Percentiles rank a stretch among this genome's conserved stretches.
Evolutionary conservation across 2,113 vertebrate species (phyloP).

Genomic region (Chelonoidis abingdonii): DNA sequence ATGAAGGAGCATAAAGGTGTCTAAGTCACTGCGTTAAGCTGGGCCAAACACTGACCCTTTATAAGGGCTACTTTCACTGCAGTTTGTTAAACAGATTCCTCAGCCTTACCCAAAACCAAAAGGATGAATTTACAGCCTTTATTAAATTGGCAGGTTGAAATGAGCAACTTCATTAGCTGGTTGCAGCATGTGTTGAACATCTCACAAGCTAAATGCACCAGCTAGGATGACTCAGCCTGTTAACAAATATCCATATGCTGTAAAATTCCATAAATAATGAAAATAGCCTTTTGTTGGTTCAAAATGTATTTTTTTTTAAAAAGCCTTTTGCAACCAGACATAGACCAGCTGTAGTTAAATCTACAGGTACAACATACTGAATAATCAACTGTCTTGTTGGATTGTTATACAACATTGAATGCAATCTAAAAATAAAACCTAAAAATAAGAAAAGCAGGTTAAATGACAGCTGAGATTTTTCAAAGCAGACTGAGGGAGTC

Average conservation of each 20-base stretch:
- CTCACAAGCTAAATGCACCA: constrained; percentile 45
- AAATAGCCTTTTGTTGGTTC: neutral
- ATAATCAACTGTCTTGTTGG: constrained; percentile 37
- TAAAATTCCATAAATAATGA: constrained; percentile 49
- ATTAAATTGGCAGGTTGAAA: constrained; percentile 41
- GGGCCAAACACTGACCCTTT: neutral
- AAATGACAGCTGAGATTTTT: neutral
- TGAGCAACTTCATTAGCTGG: constrained; percentile 42
- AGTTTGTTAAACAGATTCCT: neutral
- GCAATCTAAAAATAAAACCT: constrained; percentile 40
- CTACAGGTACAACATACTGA: constrained; percentile 17
- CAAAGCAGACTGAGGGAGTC: neutral
- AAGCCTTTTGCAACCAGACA: constrained; percentile 35
- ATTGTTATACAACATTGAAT: constrained; percentile 35
- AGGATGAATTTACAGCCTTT: neutral
- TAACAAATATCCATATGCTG: constrained; percentile 52
- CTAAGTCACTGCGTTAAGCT: neutral
- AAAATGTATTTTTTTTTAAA: constrained; percentile 31
- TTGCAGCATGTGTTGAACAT: neutral
- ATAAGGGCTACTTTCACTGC: neutral
- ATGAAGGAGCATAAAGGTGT: neutral
- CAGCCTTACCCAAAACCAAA: neutral
- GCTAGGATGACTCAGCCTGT: constrained; percentile 39
- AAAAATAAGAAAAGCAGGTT: constrained; percentile 8
- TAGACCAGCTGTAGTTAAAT: constrained; percentile 46